Conservation (phyloP, 2,113 vertebrate species). For the Galeopterus variegatus region DNA sequence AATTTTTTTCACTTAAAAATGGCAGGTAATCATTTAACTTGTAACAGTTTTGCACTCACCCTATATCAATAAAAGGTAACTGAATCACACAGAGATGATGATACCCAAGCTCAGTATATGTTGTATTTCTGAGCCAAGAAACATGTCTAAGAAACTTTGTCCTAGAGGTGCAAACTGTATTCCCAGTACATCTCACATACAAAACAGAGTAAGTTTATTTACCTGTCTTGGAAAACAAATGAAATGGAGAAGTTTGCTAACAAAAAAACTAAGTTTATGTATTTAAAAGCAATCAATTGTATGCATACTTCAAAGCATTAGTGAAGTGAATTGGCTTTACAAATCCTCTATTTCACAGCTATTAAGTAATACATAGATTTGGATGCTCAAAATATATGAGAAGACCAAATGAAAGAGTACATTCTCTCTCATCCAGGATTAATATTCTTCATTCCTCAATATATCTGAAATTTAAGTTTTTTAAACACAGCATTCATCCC, state of each 20-base stretch:
- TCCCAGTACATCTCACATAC: background rate
- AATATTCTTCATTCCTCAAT: background rate
- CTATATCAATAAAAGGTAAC: conserved; percentile 24
- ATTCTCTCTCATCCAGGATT: background rate
- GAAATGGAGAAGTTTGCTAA: conserved; percentile 13
- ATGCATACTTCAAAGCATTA: background rate
- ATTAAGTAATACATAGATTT: background rate
- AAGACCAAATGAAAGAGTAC: background rate
- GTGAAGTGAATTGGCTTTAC: background rate
- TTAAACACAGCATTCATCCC: background rate
- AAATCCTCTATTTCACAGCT: background rate
- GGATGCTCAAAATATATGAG: background rate
- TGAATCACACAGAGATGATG: background rate
- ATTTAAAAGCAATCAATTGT: background rate
- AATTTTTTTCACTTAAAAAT: background rate
- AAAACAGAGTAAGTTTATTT: background rate
- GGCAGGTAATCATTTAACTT: background rate
- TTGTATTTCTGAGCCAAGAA: conserved; percentile 39
- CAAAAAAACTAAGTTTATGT: background rate
- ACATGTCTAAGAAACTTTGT: background rate
- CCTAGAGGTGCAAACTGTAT: background rate
- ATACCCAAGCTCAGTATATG: background rate
- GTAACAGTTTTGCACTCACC: background rate
- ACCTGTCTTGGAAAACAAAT: background rate
- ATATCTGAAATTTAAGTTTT: background rate